phyloP scores from a whole-genome alignment of 1,140 invertebrate genomes.

The Euschistus heros region DNA sequence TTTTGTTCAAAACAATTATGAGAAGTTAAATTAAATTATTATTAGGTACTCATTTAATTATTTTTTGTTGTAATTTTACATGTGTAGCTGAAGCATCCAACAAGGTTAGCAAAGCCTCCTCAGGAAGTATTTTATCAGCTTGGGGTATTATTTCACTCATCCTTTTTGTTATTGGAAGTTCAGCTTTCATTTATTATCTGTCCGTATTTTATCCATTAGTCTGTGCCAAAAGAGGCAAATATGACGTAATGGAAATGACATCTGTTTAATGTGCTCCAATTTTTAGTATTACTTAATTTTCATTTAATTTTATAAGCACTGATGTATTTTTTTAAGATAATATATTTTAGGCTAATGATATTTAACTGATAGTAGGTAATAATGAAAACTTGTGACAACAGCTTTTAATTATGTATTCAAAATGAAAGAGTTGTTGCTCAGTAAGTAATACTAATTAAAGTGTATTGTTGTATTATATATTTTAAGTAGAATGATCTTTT shows the following conservation, averaged over 20 bases:
- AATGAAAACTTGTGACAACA: not conserved
- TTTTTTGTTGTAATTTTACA: not conserved
- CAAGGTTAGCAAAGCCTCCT: not conserved
- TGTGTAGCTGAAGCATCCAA: not conserved
- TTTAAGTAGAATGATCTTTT: too few relatives aligned
- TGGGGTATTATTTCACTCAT: slow-evolving; percentile 24
- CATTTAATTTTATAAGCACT: not conserved
- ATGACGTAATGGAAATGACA: slow-evolving; percentile 27
- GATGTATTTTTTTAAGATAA: not conserved
- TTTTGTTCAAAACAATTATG: not conserved
- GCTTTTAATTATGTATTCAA: too few relatives aligned
- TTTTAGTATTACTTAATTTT: not conserved
- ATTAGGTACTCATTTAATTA: not conserved
- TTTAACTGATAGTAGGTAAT: not conserved
- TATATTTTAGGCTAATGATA: not conserved
- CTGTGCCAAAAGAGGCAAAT: slow-evolving; percentile 24
- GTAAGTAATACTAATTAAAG: too few relatives aligned
- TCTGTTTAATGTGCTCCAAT: slow-evolving; percentile 15
- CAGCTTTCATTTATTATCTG: slow-evolving; percentile 19
- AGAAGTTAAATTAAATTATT: not conserved
- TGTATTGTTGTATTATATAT: too few relatives aligned
- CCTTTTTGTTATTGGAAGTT: slow-evolving; percentile 12
- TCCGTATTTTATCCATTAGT: slow-evolving; percentile 24
- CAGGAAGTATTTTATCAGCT: slow-evolving; percentile 15
- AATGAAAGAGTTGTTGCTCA: too few relatives aligned